Percentiles rank a stretch among this genome's conserved stretches.
phyloP scores from a whole-genome alignment of 2,797 vertebrate species.

The Antrozous pallidus region DNA sequence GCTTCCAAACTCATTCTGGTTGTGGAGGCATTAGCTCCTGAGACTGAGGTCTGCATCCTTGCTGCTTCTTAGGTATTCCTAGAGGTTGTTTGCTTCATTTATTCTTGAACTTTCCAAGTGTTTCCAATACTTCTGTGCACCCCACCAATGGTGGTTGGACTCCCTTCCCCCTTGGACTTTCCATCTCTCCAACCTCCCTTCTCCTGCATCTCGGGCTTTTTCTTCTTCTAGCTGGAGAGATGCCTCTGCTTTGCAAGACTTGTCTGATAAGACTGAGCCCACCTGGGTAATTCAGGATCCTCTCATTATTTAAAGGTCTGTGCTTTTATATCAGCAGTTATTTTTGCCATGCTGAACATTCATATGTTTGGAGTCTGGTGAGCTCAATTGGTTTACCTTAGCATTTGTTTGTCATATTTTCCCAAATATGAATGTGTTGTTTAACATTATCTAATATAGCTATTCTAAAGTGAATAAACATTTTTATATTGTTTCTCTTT shows the following conservation, averaged over 20 bases:
- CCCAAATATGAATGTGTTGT: background rate
- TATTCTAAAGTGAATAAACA: background rate
- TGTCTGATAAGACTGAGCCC: background rate
- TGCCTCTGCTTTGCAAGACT: background rate
- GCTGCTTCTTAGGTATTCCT: accelerated
- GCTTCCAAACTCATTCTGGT: background rate
- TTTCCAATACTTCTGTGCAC: accelerated
- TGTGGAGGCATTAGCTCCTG: background rate
- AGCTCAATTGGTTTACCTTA: background rate
- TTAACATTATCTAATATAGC: background rate
- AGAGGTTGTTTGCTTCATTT: accelerated
- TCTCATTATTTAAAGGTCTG: background rate
- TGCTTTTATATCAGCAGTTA: background rate
- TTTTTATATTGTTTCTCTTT: background rate
- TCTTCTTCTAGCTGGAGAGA: background rate
- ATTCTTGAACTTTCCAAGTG: background rate
- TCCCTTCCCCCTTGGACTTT: background rate
- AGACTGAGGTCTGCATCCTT: background rate
- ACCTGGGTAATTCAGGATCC: background rate
- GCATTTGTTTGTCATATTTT: background rate
- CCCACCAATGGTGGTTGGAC: too few relatives aligned
- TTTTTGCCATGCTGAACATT: background rate
- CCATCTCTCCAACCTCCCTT: background rate
- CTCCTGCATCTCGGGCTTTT: background rate
- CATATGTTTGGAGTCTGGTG: background rate